These are phyloP conservation scores for Xenentodon cancila DNA, from an alignment of 2,797 vertebrate genomes.

Conservation along the genomic window DNA sequence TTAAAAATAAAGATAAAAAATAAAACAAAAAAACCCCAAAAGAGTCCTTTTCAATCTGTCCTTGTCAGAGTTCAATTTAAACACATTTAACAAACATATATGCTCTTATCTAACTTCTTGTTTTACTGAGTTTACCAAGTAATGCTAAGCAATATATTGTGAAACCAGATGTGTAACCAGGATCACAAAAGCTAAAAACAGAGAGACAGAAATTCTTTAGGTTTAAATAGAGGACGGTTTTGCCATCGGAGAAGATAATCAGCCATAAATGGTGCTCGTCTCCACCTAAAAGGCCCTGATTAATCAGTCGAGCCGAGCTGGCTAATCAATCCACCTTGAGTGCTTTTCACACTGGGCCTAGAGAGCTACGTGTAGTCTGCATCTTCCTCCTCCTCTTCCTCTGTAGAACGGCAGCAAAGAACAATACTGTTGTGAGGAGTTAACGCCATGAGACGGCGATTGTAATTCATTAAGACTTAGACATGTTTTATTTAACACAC, in stretches of 20 bases:
- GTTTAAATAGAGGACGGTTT: conserved; percentile 53
- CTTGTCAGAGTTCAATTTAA: too few species aligned
- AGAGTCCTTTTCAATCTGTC: too few species aligned
- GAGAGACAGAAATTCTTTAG: conserved; percentile 30
- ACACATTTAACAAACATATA: too few species aligned
- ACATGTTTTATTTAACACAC: too few species aligned
- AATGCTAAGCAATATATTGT: not conserved
- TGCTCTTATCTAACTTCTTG: too few species aligned
- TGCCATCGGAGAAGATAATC: conserved; percentile 68
- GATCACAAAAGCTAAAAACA: conserved; percentile 36
- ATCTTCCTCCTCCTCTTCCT: conserved; percentile 32
- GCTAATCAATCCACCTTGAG: conserved; percentile 74
- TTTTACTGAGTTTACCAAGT: too few species aligned
- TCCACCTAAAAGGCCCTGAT: conserved; percentile 67
- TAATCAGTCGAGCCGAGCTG: conserved; percentile 73
- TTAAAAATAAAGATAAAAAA: too few species aligned
- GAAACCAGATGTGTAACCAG: conserved; percentile 21
- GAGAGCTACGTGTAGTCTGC: conserved; percentile 45
- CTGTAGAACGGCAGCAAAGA: conserved; percentile 31
- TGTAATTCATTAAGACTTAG: too few species aligned
- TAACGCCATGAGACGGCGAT: conserved; percentile 18
- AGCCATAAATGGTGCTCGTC: conserved; percentile 73
- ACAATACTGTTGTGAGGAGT: conserved; percentile 23
- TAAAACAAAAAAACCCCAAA: too few species aligned
- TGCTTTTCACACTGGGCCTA: conserved; percentile 53